Base-by-base conservation (phyloP, 2,113 vertebrate species). In the Dasypus novemcinctus region DNA sequence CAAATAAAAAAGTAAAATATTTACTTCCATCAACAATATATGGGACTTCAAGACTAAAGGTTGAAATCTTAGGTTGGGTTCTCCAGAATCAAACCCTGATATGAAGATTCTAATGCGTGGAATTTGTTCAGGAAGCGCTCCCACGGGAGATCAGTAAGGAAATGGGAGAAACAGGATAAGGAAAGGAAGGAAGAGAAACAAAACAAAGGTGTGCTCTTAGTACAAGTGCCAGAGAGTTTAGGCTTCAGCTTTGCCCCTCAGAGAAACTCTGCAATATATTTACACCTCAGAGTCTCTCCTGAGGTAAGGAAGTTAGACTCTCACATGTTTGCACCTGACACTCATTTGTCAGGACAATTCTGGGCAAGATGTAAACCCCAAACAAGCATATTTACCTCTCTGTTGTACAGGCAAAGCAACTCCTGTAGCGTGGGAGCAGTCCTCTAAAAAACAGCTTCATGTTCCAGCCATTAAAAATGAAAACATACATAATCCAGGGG, bases 1-100 rank as follows among this genome's bases (percentile, higher is more conserved):
- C 49, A 27, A n/a, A n/a, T n/a, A n/a, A 61, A 92, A 93, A 88
- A 57, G 31, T 84, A 63, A 76, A 57, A 57, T 59, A 88, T 36
- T 75, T 84, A 71, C 14, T 71, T 76, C 36, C 25, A 36, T 92
- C 14, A 46, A 54, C 91, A 76, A 43, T 29, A 59, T 27, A 81
- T 10, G 33, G 52, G 61, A 43, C 29, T 54, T 57, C 21, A 20
- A 57, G 54, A 57, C 20, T 21, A 71, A 66, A 36, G 6, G 38
- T 68, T 75, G 27, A 71, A 23, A 57, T 41, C 25, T 38, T 69
- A 21, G 68, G 29, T 21, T 86, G 63, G 20, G 7, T 64, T 68
- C 61, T 76, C 59, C 8, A 13, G 54, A 81, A 64, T 29, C 21
- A 97, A 76, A 43, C 12, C 38, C 29, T 54, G 5, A 64, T 25